Evolutionary conservation across 1,140 invertebrate species (phyloP), one percentile per base, ranked within the genome.

Genomic region (Lepidurus packardi): DNA sequence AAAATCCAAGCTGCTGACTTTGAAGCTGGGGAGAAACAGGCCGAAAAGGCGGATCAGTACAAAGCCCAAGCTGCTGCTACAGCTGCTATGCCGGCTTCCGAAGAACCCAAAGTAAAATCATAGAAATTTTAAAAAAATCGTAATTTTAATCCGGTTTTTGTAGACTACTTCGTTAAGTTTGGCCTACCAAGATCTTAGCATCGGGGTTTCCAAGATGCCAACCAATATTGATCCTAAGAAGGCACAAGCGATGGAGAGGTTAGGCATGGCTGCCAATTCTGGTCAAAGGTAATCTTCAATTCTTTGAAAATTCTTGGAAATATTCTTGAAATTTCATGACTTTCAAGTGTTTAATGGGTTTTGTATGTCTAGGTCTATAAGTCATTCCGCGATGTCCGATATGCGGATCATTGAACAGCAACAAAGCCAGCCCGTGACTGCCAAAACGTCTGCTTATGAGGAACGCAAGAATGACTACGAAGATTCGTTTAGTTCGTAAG

Each of bases 341-440:
- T 2, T 34, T 34, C 4, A 3, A 4, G 25, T 34, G 34, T 34
- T 34, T 34, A 34, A 34, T 34, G 34, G 3, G 34, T 34, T 34
- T 80, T 74, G 21, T 25, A 73, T n/a, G 84, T 85, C n/a, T 81
- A 92, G 92, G 79, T 91, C 90, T 79, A 90, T 96, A 47, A 95
- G 94, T 81, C 97, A 99, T 87, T 98, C 95, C 10, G 95, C 94
- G 11, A 84, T 96, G 73, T 91, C 90, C 76, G 96, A 98, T 83
- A 98, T 99, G 95, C 90, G 93, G 82, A 90, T 89, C 7, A 96
- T 99, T 82, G 91, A 95, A 83, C 96, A 98, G 86, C 92, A 93
- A 83, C 88, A 86, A 53, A 77, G 73, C 86, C 87, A 47, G 78
- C 82, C 74, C 82, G 87, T 73, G 83, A 83, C 42, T 79, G 82